Conservation (phyloP, 2,888 invertebrate genomes). For the Tineola bisselliella region DNA sequence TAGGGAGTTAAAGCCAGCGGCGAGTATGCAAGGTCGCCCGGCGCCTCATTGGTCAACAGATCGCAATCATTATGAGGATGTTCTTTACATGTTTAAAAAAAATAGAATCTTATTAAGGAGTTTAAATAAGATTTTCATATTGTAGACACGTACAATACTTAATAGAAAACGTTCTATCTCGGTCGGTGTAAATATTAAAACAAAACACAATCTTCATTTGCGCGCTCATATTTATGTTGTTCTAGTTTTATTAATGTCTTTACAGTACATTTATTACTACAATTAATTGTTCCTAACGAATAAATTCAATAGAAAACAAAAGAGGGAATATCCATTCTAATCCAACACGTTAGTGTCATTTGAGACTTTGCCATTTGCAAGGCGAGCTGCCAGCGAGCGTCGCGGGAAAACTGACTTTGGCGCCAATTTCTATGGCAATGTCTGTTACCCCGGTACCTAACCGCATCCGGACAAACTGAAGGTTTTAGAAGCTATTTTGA, state of each 20-base stretch:
- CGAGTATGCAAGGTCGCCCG: slow-evolving; percentile 52
- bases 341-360: slow-evolving; percentile 42
- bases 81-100: background rate
- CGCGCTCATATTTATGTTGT: too few relatives aligned
- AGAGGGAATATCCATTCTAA: slow-evolving; percentile 15
- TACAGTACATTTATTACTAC: too few relatives aligned
- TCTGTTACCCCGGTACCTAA: slow-evolving; percentile 23
- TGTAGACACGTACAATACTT: too few relatives aligned
- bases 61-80: background rate
- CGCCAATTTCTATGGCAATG: slow-evolving; percentile 51
- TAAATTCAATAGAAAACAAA: background rate
- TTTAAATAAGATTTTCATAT: too few relatives aligned
- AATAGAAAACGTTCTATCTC: too few relatives aligned
- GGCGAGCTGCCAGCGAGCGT: slow-evolving; percentile 54
- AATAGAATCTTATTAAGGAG: background rate
- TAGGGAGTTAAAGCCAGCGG: slow-evolving; percentile 26
- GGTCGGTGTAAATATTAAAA: too few relatives aligned
- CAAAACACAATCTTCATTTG: too few relatives aligned
- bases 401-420: slow-evolving; percentile 62
- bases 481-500: background rate
- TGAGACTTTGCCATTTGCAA: slow-evolving; percentile 62
- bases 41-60: slow-evolving; percentile 37
- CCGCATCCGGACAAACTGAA: slow-evolving; percentile 27
- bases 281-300: too few relatives aligned
- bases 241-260: too few relatives aligned